Evolutionary conservation across 37 sponge, comb jelly and placozoan species (phyloP).

Genomic region (Hexactinellida sp.): DNA sequence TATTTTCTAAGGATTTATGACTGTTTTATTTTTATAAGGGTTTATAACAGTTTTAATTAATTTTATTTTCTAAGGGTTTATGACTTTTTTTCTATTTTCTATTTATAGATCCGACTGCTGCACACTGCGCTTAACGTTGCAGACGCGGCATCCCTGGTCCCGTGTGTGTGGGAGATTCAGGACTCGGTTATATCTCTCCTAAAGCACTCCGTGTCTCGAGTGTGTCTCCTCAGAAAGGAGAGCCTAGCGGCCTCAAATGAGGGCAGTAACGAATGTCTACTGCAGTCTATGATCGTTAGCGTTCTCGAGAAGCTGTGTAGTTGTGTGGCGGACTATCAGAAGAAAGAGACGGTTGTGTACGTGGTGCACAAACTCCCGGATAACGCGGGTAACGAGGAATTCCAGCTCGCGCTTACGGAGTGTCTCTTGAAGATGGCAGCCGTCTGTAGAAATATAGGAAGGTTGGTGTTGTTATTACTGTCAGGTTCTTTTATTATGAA

Average conservation of each 20-base stretch:
- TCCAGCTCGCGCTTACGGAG: background rate
- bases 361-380: background rate
- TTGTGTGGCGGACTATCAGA: background rate
- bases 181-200: background rate
- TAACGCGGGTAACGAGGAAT: background rate
- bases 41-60: too few relatives aligned
- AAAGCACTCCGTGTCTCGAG: slow-evolving; percentile 7
- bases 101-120: background rate
- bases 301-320: background rate
- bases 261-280: background rate
- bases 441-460: background rate
- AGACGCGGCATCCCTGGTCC: background rate
- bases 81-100: background rate
- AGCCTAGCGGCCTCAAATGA: background rate
- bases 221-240: background rate
- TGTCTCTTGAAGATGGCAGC: background rate
- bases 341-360: slow-evolving; percentile 7
- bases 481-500: too few relatives aligned
- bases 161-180: background rate
- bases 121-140: background rate
- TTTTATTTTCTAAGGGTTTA: too few relatives aligned
- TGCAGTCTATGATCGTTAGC: background rate
- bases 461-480: background rate
- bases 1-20: too few relatives aligned
- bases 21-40: too few relatives aligned